Base-by-base conservation (phyloP, 2,888 invertebrate species). In the Drosophila vallismaia region DNA sequence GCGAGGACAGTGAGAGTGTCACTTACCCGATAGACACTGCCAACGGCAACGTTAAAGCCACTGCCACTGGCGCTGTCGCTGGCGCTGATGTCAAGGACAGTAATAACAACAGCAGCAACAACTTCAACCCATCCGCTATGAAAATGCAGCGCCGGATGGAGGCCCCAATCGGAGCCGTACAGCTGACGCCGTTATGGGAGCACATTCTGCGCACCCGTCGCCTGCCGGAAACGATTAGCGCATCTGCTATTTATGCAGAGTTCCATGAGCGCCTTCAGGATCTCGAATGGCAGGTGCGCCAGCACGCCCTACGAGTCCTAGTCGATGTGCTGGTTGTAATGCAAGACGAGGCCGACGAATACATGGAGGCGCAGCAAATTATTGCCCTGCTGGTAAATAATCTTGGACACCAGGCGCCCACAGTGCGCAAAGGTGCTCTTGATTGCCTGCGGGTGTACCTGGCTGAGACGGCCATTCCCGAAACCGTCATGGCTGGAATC, bases 211-310 rank as follows among this genome's bases (percentile, higher is more conserved):
- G 95, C 69, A 95, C 95, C 67, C 94, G 94, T 63, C 93, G 94
- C 56, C 93, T 96, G 58, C 96, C 96, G 42, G 94, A 94, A 24
- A 94, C 94, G 72, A 92, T 95, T 52, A 94, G 95, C 86, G 93
- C 94, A 1, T 92, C 92, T 66, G 93, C 93, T 58, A 94, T 96
- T 82, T 96, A 95, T 89, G 92, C 93, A 56, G 95, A 95, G 80
- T 94, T 96, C 86, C 93, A 94, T 46, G 95, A 95, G 76, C 93
- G 96, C 52, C 92, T 96, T 48, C 93, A 94, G 40, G 95, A 96
- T 89, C 95, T 96, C 1, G 96, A 97, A 90, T 95, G 96, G 94
- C 96, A 96, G 91, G 96, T 97, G 36, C 94, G 96, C 8, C 95
- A 96, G 75, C 96, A 97, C 90, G 96, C 96, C 28, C 92, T 97